Evolutionary conservation across 2,113 vertebrate genomes (phyloP), one percentile per base, ranked within the genome.

Genomic region (Lagopus leucura): DNA sequence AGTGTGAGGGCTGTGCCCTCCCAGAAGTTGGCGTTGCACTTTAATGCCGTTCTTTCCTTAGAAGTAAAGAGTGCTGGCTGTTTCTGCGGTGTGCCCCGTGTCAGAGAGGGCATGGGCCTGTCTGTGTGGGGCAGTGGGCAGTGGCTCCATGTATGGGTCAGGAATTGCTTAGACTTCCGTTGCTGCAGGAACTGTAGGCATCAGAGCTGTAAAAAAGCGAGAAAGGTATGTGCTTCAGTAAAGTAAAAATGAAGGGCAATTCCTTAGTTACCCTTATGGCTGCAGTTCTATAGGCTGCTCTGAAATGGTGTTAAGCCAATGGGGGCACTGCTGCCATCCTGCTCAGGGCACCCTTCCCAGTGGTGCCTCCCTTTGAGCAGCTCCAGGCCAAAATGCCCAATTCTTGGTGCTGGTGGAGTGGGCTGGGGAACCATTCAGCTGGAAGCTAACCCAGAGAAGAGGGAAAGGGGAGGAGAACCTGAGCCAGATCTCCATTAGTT

Each of bases 21-120:
- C 0, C 7, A 24, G 30, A 1, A 6, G 6, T 52, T 1, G 0
- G 30, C 6, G 4, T 45, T 19, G 36, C 13, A 0, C 21, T 66
- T 73, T 5, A 12, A 8, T 50, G 36, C 65, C 5, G 70, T 87
- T 34, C 50, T 6, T 12, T 25, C 11, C 32, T 5, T 20, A 19
- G 36, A 63, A 32, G 19, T 58, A 12, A 71, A 71, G 60, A 42
- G 4, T 22, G 30, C 21, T 43, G 54, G n/a, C 2, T 57, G 43
- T 69, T 76, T 22, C 40, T 50, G 6, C 8, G 43, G 58, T 18
- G n/a, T 69, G 47, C 17, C n/a, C 28, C 2, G 0, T 38, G 34
- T 27, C 24, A 25, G 14, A 22, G 34, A 34, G 75, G 58, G 8
- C 25, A 6, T 27, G 15, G 27, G 14, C 27, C 52, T 54, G 13